A percentile compares a stretch with the other conserved stretches of the same genome.
Evolutionary conservation across 2,797 vertebrate species (phyloP).

Genomic region (Rhynchotus rufescens): DNA sequence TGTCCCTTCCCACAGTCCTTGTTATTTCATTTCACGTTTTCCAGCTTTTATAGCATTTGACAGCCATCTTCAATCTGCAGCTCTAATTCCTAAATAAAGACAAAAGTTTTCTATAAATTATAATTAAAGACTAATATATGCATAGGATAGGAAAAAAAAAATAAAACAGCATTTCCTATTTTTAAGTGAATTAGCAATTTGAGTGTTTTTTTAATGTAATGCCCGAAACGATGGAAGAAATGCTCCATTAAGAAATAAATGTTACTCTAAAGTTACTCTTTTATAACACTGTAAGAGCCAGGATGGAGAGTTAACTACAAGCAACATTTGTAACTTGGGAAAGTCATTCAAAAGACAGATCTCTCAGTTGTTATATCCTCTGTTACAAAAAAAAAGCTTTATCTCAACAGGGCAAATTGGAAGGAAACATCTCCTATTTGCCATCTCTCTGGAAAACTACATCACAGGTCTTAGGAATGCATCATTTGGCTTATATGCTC

Average conservation of each 20-base stretch:
- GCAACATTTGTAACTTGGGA: background rate
- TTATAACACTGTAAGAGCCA: background rate
- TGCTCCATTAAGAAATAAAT: background rate
- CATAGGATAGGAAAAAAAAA: background rate
- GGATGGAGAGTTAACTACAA: background rate
- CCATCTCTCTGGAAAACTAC: background rate
- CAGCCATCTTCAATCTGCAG: background rate
- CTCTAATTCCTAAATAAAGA: background rate
- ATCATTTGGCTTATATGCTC: background rate
- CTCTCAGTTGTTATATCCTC: background rate
- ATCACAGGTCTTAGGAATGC: background rate
- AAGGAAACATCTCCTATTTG: background rate
- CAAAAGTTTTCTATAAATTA: background rate
- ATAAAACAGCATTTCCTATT: background rate
- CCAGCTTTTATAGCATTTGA: background rate
- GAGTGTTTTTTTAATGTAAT: background rate
- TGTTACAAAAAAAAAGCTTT: background rate
- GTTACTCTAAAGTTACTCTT: background rate
- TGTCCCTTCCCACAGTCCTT: background rate
- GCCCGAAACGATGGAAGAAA: background rate
- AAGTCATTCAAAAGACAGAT: background rate
- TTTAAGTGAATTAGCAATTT: background rate
- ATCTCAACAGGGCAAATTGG: background rate
- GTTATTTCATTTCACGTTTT: background rate
- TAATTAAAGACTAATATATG: background rate